Conservation (phyloP, 2,797 vertebrate genomes). For the Myiothlypis coronata region DNA sequence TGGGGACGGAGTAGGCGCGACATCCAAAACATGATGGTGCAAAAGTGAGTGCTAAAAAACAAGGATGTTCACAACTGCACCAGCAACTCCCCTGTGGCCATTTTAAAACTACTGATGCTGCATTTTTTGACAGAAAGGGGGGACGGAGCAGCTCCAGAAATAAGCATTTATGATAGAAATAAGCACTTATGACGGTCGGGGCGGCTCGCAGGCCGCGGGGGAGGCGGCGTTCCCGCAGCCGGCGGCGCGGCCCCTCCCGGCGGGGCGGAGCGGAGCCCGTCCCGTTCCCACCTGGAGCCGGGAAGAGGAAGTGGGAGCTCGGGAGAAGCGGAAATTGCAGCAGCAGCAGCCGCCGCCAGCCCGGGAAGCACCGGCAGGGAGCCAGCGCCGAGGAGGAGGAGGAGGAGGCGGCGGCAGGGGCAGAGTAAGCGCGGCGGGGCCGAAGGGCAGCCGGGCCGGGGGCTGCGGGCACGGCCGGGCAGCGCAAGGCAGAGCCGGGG, state of each 20-base stretch:
- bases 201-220: not conserved
- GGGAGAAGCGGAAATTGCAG: conserved; percentile 71
- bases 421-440: not conserved
- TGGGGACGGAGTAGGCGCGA: accelerated
- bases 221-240: not conserved
- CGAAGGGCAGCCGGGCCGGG: not conserved
- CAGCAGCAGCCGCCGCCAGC: not conserved
- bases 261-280: not conserved
- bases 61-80: accelerated
- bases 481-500: not conserved
- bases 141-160: not conserved
- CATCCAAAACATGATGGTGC: not conserved
- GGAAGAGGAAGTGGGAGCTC: conserved; percentile 72
- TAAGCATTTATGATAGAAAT: accelerated
- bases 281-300: conserved; percentile 56
- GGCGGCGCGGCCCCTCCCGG: not conserved
- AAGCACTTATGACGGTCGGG: accelerated
- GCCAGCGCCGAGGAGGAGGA: not conserved
- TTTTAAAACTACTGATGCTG: not conserved
- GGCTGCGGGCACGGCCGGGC: not conserved
- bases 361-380: not conserved
- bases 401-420: not conserved
- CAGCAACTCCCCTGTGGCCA: not conserved
- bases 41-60: not conserved
- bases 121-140: accelerated